Evolutionary conservation across 2,888 invertebrate genomes (phyloP).

Genomic region (Polydesmus complanatus): DNA sequence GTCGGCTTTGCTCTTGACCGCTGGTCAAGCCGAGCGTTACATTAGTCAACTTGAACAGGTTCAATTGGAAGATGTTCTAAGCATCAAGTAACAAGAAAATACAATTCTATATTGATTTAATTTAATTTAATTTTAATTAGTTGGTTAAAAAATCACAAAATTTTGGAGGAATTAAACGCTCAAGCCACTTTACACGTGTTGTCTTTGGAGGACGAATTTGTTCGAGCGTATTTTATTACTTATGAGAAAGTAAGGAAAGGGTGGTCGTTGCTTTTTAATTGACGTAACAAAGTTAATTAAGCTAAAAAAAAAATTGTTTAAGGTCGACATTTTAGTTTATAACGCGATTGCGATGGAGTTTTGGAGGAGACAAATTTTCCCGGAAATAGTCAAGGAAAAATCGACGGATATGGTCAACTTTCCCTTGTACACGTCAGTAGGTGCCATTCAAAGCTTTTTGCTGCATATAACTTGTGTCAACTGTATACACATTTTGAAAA

Average conservation of each 20-base stretch:
- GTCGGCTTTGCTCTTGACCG: background rate
- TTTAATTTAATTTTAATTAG: background rate
- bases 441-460: no score
- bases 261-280: background rate
- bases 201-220: conserved; percentile 2
- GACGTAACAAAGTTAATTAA: no score
- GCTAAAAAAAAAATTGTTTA: background rate
- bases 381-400: background rate
- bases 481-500: no score
- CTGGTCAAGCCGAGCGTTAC: background rate
- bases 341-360: background rate
- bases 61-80: no score
- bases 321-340: background rate
- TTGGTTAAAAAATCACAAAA: background rate
- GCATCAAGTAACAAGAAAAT: no score
- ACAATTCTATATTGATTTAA: no score
- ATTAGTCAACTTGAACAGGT: background rate
- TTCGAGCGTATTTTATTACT: background rate
- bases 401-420: background rate
- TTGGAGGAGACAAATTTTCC: conserved; percentile 1
- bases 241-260: conserved; percentile 7
- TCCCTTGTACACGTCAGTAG: background rate
- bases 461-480: no score
- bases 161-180: conserved; percentile 2
- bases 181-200: background rate